Percentiles rank a stretch among this genome's conserved stretches.
phyloP scores from a whole-genome alignment of 2,113 vertebrate species.

The Stercorarius parasiticus region DNA sequence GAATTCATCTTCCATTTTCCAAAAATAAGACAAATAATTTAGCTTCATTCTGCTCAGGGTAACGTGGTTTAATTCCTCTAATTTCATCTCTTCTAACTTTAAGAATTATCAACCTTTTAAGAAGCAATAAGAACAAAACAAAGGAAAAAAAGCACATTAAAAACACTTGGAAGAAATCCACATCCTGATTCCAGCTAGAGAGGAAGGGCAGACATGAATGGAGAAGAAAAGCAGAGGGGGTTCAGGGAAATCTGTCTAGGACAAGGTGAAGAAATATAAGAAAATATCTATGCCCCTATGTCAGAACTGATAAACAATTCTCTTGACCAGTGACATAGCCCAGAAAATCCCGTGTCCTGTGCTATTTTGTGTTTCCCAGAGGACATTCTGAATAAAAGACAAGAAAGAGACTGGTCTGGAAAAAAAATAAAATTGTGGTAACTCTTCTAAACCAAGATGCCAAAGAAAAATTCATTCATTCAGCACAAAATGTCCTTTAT shows the following conservation, averaged over 20 bases:
- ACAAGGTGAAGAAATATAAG: conserved; percentile 28
- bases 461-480: background rate
- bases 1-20: background rate
- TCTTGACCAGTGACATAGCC: conserved; percentile 28
- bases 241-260: background rate
- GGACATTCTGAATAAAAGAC: conserved; percentile 4
- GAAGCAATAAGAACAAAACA: background rate
- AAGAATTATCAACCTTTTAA: background rate
- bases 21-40: background rate
- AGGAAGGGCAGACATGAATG: background rate
- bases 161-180: background rate
- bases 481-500: background rate
- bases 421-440: background rate
- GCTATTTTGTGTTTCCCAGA: conserved; percentile 40
- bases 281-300: conserved; percentile 1
- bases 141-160: background rate
- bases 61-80: background rate
- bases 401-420: background rate
- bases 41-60: background rate
- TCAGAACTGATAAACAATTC: conserved; percentile 58
- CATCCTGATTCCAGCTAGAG: background rate
- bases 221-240: background rate
- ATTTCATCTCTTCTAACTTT: background rate
- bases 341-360: conserved; percentile 45
- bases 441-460: background rate